Conservation (phyloP, 35 echinoderm and acorn worm genomes). For the Heliocidaris erythrogramma region DNA sequence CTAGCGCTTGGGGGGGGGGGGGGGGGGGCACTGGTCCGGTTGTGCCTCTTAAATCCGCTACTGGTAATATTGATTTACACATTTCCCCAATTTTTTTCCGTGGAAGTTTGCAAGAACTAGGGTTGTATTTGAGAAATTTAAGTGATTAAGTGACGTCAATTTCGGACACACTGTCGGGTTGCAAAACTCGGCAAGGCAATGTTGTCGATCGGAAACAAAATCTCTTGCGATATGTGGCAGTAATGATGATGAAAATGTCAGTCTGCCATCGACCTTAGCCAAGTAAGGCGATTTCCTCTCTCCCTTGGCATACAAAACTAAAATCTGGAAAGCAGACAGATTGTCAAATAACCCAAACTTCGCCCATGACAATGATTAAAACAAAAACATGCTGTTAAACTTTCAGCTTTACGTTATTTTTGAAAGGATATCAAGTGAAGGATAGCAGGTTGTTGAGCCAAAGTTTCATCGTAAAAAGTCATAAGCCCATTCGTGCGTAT, state of each 20-base stretch:
- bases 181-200: not conserved
- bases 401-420: not conserved
- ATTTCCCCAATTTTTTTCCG: too few relatives aligned
- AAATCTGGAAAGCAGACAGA: not conserved
- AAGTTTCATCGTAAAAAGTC: not conserved
- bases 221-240: not conserved
- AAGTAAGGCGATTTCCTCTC: not conserved
- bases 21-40: too few relatives aligned
- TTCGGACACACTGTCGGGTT: not conserved
- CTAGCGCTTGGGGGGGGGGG: too few relatives aligned
- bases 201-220: not conserved
- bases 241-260: not conserved
- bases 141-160: too few relatives aligned
- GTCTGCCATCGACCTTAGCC: slow-evolving; percentile 1
- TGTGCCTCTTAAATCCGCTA: too few relatives aligned
- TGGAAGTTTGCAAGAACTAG: too few relatives aligned
- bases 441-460: not conserved
- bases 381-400: not conserved
- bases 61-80: too few relatives aligned
- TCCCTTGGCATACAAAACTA: not conserved
- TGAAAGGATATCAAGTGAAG: not conserved
- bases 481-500: not conserved
- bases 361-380: not conserved
- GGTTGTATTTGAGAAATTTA: too few relatives aligned
- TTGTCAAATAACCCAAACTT: not conserved